phyloP scores from a whole-genome alignment of 2,797 vertebrate genomes.

The Nasua narica region DNA sequence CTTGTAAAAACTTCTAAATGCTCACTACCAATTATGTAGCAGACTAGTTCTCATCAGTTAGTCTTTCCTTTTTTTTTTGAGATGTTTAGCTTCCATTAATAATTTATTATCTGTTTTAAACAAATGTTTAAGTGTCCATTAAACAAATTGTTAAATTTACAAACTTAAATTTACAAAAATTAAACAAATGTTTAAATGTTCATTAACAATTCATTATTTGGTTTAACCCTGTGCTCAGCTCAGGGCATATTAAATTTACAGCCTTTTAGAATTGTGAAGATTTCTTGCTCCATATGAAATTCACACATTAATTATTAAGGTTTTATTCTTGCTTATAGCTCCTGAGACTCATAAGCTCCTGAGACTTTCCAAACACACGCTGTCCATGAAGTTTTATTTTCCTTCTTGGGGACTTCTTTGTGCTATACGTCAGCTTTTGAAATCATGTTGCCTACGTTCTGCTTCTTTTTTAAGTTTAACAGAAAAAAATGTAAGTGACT shows the following conservation, averaged over 20 bases:
- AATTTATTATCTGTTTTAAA: background rate
- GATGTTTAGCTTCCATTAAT: background rate
- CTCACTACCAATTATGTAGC: background rate
- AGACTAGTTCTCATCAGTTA: background rate
- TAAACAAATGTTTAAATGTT: no score
- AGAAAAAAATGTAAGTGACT: background rate
- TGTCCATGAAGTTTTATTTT: background rate
- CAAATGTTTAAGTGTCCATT: background rate
- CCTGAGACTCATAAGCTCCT: background rate
- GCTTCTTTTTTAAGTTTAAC: background rate
- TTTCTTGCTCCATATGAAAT: background rate
- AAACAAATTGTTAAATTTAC: no score
- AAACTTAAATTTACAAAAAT: no score
- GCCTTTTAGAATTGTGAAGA: background rate
- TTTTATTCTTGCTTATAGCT: background rate
- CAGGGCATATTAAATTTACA: background rate
- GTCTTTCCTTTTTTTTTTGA: background rate
- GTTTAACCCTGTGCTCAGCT: background rate
- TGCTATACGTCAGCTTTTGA: background rate
- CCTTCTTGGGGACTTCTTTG: background rate
- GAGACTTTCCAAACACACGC: background rate
- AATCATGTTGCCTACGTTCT: background rate
- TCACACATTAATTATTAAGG: background rate
- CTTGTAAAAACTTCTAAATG: background rate
- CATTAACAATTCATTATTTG: constrained; percentile 3